phyloP scores from a whole-genome alignment of 2,888 invertebrate genomes.

The Antheraea assamensis region DNA sequence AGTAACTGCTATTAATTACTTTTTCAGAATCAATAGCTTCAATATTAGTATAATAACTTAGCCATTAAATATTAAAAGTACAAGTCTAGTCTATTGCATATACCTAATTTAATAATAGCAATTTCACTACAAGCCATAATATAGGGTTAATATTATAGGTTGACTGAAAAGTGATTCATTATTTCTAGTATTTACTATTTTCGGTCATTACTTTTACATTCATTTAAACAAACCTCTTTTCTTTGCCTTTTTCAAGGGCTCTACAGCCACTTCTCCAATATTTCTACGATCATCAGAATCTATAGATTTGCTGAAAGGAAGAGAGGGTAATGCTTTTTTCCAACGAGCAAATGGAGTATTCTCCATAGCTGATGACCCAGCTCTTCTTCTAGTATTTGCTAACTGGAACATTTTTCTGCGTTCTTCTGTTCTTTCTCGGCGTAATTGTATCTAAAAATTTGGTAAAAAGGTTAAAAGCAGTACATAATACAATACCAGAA shows the following conservation, averaged over 20 bases:
- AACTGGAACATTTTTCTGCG: slow-evolving; percentile 95
- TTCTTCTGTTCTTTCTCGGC: slow-evolving; percentile 95
- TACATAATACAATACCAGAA: neutral
- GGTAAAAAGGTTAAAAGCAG: neutral
- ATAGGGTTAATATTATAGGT: neutral
- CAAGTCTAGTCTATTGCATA: too few relatives aligned
- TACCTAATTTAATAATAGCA: neutral
- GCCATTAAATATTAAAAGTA: neutral
- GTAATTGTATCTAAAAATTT: slow-evolving; percentile 85
- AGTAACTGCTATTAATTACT: neutral
- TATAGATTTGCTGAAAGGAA: slow-evolving; percentile 82
- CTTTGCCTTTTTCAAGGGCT: slow-evolving; percentile 51
- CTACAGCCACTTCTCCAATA: slow-evolving; percentile 53
- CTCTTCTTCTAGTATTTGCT: slow-evolving; percentile 85
- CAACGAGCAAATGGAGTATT: slow-evolving; percentile 85
- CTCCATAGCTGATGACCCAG: slow-evolving; percentile 82
- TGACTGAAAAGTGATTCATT: neutral
- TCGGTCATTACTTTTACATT: neutral
- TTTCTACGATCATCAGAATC: slow-evolving; percentile 76
- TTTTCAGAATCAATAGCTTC: neutral
- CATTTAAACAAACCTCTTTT: slow-evolving; percentile 56
- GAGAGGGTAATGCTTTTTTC: slow-evolving; percentile 85
- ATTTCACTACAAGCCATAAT: too few relatives aligned
- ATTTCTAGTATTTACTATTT: slow-evolving; percentile 5
- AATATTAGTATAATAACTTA: neutral